These are phyloP conservation scores for Drosophila lacteicornis DNA, from an alignment of 1,140 invertebrate species.

Conservation along the genomic window DNA sequence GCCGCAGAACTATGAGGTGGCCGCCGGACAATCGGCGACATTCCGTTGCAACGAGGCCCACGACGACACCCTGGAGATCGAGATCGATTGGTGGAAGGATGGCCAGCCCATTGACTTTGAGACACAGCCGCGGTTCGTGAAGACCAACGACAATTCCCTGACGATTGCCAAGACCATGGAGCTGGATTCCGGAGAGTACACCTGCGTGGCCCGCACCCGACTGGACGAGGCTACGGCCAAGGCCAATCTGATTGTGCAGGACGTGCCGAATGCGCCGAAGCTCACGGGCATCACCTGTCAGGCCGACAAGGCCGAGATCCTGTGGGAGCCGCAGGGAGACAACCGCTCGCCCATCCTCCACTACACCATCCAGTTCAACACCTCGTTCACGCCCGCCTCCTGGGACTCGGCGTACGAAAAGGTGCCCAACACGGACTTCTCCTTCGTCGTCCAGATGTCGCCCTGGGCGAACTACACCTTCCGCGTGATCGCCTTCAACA, in stretches of 20 bases:
- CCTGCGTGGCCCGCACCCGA: conserved; percentile 96
- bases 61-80: conserved; percentile 91
- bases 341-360: conserved; percentile 97
- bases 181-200: conserved; percentile 97
- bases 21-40: conserved; percentile 94
- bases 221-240: conserved; percentile 93
- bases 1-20: conserved; percentile 96
- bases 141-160: conserved; percentile 95
- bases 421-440: conserved; percentile 92
- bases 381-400: conserved; percentile 95
- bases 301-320: conserved; percentile 89
- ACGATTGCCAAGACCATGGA: conserved; percentile 97
- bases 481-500: conserved; percentile 96
- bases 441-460: conserved; percentile 91
- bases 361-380: conserved; percentile 97
- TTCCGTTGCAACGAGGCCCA: conserved; percentile 96
- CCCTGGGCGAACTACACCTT: conserved; percentile 99
- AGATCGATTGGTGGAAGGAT: conserved; percentile 95
- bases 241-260: conserved; percentile 97
- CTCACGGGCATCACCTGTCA: conserved; percentile 89
- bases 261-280: conserved; percentile 95
- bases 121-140: conserved; percentile 92
- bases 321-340: conserved; percentile 95
- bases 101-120: conserved; percentile 95
- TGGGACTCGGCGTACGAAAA: conserved; percentile 93